Base-by-base conservation (phyloP, 2,797 vertebrate species). In the Cyprinodon diabolis region DNA sequence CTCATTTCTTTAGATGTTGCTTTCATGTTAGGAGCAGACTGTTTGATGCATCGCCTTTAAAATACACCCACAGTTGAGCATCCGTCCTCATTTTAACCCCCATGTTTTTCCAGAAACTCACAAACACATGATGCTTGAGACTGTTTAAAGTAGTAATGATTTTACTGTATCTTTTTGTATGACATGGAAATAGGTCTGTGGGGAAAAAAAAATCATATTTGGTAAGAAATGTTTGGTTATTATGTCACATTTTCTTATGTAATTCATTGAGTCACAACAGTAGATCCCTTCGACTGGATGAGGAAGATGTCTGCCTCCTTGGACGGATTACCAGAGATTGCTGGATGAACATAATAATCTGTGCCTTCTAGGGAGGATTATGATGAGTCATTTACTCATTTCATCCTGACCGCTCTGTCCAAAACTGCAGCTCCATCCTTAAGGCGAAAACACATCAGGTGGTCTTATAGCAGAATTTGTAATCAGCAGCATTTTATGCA, bases 281-380 rank as follows among this genome's bases (percentile, higher is more conserved):
- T 71, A 83, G 72, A 73, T 73, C 57, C 67, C 21, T 58, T 25
- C 10, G 43, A 77, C 72, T 76, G 79, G 81, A 79, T 15, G 56
- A 77, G 51, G 30, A 72, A 73, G 76, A 72, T 23, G 37, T 35
- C 62, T 79, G 82, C 83, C 79, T 81, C 76, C 75, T 74, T 77
- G 76, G 76, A 14, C 80, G 88, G 91, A 91, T 94, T 92, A 92
- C 58, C 69, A 54, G 81, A 80, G 86, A 87, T 83, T 90, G 83
- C 71, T 75, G 68, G 72, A 87, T 68, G 72, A 75, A 75, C 78
- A 85, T 85, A 80, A 90, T 92, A 84, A 89, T 69, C 77, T 66
- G 63, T 74, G 79, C 67, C 37, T 82, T 86, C 80, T 66, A 81
- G 70, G 14, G 77, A 85, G 88, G 91, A 92, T 91, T 91, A 92